Base-by-base conservation (phyloP, 2,888 invertebrate genomes). In the Macaria notata region DNA sequence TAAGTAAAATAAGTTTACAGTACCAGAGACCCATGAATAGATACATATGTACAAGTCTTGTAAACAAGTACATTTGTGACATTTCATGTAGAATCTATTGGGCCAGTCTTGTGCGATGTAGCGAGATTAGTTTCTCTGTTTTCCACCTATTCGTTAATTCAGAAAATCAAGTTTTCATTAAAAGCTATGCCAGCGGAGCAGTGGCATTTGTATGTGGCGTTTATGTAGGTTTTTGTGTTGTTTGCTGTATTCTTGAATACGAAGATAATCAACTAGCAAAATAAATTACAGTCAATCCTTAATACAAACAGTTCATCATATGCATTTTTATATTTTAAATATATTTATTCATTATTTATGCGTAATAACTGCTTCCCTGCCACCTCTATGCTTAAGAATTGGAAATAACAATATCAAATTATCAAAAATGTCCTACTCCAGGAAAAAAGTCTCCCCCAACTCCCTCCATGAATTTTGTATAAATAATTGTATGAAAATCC, bases 101-200 rank as follows among this genome's bases (percentile, higher is more conserved):
- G 33, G 4, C 5, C 7, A 36, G 7, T 36, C 33, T 36, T 36
- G 4, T 4, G 4, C 4, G n/a, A 8, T 41, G 9, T n/a, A 1
- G 41, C 41, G 41, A 70, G 62, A 75, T 71, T 69, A 70, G 55
- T 58, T 60, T 60, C 55, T 42, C 30, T 50, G 43, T 54, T 60
- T 63, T 60, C 51, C n/a, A 59, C 47, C 49, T 59, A 59, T 56
- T 59, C 47, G 54, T 57, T 51, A 61, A 57, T 58, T 52, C 57
- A 38, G 53, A 61, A 60, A 57, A 61, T 60, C 57, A 55, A 54
- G 47, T 31, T 56, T 59, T 60, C 49, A 64, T 57, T 60, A 62
- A 57, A 62, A 59, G 48, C 49, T 47, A 49, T 53, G 49, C 56
- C 39, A 19, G 50, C 3, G 38, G 6, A 44, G 36, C 38, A 38